These are phyloP conservation scores for Drosophila sulfurigaster DNA, from an alignment of 1,140 invertebrate genomes.

Conservation along the genomic window DNA sequence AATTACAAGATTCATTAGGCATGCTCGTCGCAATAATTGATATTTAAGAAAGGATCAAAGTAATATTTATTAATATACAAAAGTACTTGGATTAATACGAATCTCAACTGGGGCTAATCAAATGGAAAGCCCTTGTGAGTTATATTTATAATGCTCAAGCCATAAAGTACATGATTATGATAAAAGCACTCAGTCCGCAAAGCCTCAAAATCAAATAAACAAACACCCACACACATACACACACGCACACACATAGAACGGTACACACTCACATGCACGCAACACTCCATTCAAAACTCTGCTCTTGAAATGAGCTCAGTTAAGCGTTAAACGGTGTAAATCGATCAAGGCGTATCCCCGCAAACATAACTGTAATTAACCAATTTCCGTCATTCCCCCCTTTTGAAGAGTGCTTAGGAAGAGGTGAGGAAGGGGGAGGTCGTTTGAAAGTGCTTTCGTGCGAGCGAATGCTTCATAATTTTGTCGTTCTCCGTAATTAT, in stretches of 20 bases:
- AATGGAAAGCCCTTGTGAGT: slow-evolving; percentile 15
- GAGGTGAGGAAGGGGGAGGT: slow-evolving; percentile 4
- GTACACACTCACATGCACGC: background rate
- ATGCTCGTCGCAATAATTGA: background rate
- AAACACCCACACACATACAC: background rate
- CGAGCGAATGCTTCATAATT: slow-evolving; percentile 57
- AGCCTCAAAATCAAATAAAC: slow-evolving; percentile 4
- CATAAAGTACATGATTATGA: slow-evolving; percentile 9
- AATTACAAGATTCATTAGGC: background rate
- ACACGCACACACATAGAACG: background rate
- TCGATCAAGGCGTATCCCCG: slow-evolving; percentile 76
- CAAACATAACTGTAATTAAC: slow-evolving; percentile 75
- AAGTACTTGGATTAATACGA: background rate
- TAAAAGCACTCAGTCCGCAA: background rate
- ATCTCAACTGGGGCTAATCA: slow-evolving; percentile 20
- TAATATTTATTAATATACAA: background rate
- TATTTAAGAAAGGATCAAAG: background rate
- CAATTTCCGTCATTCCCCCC: slow-evolving; percentile 52
- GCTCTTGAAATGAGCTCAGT: slow-evolving; percentile 51
- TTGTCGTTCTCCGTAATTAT: slow-evolving; percentile 69
- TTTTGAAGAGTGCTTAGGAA: background rate
- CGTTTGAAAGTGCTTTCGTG: slow-evolving; percentile 49
- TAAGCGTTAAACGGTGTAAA: slow-evolving; percentile 76
- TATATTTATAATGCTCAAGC: slow-evolving; percentile 9
- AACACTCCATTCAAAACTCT: slow-evolving; percentile 39